These are phyloP conservation scores for Allacma fusca DNA, from an alignment of 2,888 invertebrate species.

Conservation along the genomic window DNA sequence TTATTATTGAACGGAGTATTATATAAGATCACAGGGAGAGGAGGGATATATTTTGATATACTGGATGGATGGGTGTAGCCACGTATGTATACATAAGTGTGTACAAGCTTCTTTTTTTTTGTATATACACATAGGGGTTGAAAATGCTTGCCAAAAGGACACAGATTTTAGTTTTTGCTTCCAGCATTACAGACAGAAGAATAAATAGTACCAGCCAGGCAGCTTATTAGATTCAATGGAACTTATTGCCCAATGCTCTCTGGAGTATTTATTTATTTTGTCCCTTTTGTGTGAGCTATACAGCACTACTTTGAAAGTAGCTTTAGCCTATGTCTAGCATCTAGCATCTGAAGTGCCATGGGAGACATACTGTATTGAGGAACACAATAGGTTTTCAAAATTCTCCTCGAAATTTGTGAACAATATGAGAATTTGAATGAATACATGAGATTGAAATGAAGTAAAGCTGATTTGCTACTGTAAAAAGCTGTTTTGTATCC, in stretches of 20 bases:
- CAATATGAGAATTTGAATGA: neutral
- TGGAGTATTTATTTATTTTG: slow-evolving; percentile 8
- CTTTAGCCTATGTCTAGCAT: neutral
- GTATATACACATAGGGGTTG: neutral
- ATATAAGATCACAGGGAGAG: neutral
- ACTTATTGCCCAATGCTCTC: neutral
- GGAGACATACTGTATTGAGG: too few species aligned
- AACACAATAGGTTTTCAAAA: too few species aligned
- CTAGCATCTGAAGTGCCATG: neutral
- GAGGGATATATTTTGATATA: too few species aligned
- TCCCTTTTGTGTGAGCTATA: neutral
- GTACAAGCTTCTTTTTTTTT: too few species aligned
- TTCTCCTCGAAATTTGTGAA: neutral
- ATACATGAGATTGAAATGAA: neutral
- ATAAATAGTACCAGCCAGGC: neutral
- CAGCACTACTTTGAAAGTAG: neutral
- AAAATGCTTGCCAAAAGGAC: slow-evolving; percentile 2
- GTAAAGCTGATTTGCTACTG: neutral
- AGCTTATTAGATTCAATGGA: neutral
- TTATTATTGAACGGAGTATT: too few species aligned
- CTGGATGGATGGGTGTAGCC: neutral
- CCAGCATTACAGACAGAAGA: too few species aligned
- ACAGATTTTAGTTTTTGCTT: neutral
- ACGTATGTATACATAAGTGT: neutral
- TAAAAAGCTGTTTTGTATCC: slow-evolving; percentile 1